Conservation (phyloP, 1,140 invertebrate genomes). For the Drosophila obscura region DNA sequence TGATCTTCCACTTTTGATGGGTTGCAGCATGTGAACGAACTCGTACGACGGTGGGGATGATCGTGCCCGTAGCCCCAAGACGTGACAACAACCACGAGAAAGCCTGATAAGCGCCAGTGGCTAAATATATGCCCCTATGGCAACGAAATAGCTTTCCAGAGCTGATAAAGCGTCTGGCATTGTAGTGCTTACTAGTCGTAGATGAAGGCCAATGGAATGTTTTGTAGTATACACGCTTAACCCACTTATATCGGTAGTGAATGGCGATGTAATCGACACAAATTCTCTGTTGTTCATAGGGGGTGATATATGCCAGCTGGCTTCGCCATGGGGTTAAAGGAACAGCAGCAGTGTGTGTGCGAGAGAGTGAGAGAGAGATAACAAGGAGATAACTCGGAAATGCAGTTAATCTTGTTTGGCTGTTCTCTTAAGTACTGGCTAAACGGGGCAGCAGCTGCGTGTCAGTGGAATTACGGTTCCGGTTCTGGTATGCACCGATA, state of each 20-base stretch:
- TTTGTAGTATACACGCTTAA: neutral
- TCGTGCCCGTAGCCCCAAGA: constrained; percentile 32
- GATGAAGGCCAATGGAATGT: constrained; percentile 29
- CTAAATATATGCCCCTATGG: constrained; percentile 17
- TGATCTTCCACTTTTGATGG: constrained; percentile 33
- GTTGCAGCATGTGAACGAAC: constrained; percentile 40
- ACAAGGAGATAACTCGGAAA: no score
- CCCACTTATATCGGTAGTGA: constrained; percentile 1
- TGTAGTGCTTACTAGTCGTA: neutral
- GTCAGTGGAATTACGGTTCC: no score
- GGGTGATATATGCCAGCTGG: no score
- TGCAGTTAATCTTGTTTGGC: no score
- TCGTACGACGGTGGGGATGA: neutral
- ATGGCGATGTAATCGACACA: no score
- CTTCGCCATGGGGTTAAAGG: no score
- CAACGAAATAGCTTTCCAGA: constrained; percentile 9
- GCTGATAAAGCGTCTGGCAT: constrained; percentile 37
- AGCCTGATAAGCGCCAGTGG: constrained; percentile 24
- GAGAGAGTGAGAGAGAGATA: no score
- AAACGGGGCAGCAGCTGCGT: no score
- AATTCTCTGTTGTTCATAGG: no score
- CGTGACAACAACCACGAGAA: constrained; percentile 34
- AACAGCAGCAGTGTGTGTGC: no score
- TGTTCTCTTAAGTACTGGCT: no score
- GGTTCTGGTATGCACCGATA: no score